These are phyloP conservation scores for Dryobates pubescens DNA, from an alignment of 2,797 vertebrate genomes.

Conservation along the genomic window DNA sequence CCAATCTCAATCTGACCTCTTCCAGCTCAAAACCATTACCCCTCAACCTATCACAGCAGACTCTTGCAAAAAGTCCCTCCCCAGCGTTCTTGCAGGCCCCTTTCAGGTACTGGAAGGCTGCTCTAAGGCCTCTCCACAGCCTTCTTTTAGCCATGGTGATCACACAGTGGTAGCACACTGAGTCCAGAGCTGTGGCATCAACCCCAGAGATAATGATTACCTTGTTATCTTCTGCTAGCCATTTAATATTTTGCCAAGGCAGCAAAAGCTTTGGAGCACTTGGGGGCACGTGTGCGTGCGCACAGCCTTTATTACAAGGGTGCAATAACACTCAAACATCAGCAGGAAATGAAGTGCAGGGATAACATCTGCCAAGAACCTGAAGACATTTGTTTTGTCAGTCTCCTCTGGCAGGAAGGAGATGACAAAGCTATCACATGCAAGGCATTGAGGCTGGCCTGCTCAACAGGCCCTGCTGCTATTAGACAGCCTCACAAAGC, in stretches of 20 bases:
- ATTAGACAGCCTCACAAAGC: background rate
- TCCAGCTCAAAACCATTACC: too few species aligned
- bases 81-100: too few species aligned
- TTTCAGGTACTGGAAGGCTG: too few species aligned
- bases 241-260: conserved; percentile 40
- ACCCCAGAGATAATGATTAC: background rate
- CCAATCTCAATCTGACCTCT: too few species aligned
- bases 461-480: background rate
- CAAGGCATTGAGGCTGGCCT: background rate
- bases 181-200: background rate
- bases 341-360: conserved; percentile 54
- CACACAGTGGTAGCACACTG: background rate
- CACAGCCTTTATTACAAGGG: conserved; percentile 1
- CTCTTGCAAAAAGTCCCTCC: too few species aligned
- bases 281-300: background rate
- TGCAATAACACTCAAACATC: background rate
- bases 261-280: background rate
- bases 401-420: background rate
- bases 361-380: conserved; percentile 51
- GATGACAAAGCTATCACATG: background rate
- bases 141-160: background rate
- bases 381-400: conserved; percentile 46
- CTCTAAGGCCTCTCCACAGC: background rate
- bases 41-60: too few species aligned
- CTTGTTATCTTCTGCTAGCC: background rate